Conservation (phyloP, 2,797 vertebrate species). For the Anguilla marmorata region DNA sequence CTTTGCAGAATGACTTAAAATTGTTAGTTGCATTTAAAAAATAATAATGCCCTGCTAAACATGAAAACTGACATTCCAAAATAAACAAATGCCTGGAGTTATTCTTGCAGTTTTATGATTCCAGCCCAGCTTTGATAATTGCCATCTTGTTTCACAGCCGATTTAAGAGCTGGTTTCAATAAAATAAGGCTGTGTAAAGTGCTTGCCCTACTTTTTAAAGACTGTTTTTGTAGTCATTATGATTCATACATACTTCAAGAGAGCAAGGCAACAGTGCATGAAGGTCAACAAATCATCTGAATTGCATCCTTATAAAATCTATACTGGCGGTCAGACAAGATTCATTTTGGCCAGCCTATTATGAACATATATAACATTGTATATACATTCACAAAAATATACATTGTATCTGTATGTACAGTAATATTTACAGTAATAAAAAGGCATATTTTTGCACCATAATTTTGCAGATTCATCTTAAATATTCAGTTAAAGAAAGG, state of each 20-base stretch:
- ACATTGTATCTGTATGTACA: neutral
- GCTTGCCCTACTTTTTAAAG: conserved; percentile 58
- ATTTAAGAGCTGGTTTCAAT: conserved; percentile 70
- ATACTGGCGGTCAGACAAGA: neutral
- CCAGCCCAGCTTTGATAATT: conserved; percentile 69
- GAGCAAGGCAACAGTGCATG: conserved; percentile 26
- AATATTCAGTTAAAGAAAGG: neutral
- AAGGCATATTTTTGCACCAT: neutral
- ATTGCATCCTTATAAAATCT: neutral
- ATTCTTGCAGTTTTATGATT: conserved; percentile 66
- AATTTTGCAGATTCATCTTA: neutral
- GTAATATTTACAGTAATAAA: neutral
- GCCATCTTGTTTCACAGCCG: conserved; percentile 71
- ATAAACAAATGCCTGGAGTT: conserved; percentile 61
- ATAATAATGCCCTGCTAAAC: conserved; percentile 54
- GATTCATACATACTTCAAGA: conserved; percentile 60
- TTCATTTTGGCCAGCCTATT: neutral
- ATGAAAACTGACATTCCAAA: conserved; percentile 59
- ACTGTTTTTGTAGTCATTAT: conserved; percentile 46
- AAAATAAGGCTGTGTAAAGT: conserved; percentile 64
- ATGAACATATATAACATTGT: neutral
- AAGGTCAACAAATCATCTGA: conserved; percentile 5
- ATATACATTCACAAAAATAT: neutral
- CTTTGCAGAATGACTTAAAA: conserved; percentile 53
- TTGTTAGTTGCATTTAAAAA: conserved; percentile 56